A percentile compares a stretch with the other conserved stretches of the same genome.
Conservation (phyloP, 2,888 invertebrate genomes). For the Drosophila quasianomalipes region DNA sequence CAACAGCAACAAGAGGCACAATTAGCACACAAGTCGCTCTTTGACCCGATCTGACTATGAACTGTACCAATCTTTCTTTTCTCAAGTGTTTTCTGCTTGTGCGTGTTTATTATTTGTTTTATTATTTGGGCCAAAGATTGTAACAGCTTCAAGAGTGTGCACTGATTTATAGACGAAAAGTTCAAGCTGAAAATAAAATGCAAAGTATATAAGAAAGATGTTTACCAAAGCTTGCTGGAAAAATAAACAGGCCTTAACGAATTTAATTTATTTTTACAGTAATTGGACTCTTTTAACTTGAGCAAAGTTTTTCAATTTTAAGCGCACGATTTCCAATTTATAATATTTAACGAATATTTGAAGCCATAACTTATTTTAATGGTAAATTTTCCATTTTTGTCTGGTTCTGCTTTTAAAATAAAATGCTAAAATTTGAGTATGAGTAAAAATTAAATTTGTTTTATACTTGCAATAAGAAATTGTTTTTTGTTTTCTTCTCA, state of each 20-base stretch:
- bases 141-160: background rate
- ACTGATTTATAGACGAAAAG: background rate
- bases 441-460: background rate
- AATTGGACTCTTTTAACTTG: background rate
- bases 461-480: background rate
- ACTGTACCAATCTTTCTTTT: conserved; percentile 47
- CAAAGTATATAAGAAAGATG: background rate
- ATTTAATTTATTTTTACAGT: background rate
- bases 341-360: background rate
- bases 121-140: conserved; percentile 26
- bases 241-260: background rate
- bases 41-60: conserved; percentile 42
- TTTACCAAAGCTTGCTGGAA: too few species aligned
- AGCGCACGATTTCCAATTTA: background rate
- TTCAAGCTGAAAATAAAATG: background rate
- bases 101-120: conserved; percentile 23
- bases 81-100: conserved; percentile 50
- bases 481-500: background rate
- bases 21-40: conserved; percentile 60
- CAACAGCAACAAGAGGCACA: conserved; percentile 54
- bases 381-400: background rate
- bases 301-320: background rate
- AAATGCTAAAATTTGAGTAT: background rate
- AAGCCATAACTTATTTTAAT: background rate
- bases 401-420: background rate